Percentiles rank a stretch among this genome's conserved stretches.
These are phyloP conservation scores for Drosophila sproati DNA, from an alignment of 1,140 invertebrate species.

Conservation along the genomic window DNA sequence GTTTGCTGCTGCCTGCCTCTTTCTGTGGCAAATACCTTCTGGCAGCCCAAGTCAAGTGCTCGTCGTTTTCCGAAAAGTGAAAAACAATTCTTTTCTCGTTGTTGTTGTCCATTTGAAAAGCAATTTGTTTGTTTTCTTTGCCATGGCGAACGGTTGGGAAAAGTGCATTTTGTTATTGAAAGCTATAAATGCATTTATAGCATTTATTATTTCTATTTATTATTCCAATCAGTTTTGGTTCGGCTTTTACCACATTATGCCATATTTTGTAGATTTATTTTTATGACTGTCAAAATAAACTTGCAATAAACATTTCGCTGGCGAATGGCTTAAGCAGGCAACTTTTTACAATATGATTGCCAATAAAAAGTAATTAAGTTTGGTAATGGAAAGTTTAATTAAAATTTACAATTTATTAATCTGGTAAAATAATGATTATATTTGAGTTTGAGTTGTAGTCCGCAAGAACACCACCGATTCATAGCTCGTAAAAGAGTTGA, in stretches of 20 bases:
- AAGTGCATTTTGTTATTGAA: constrained; percentile 80
- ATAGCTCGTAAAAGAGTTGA: too few relatives aligned
- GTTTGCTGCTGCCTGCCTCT: constrained; percentile 30
- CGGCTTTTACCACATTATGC: background rate
- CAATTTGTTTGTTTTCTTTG: constrained; percentile 71
- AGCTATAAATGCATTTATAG: constrained; percentile 62
- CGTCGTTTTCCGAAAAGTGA: constrained; percentile 47
- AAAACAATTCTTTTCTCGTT: constrained; percentile 19
- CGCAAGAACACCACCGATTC: too few relatives aligned
- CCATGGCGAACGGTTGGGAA: constrained; percentile 39
- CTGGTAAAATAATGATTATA: too few relatives aligned
- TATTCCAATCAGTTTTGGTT: constrained; percentile 5
- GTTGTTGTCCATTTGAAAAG: constrained; percentile 49
- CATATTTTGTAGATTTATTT: constrained; percentile 9
- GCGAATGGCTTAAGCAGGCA: background rate
- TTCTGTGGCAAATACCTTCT: constrained; percentile 7
- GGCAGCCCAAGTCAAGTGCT: constrained; percentile 41
- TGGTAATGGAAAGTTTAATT: too few relatives aligned
- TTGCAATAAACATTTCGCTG: background rate
- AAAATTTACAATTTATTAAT: too few relatives aligned
- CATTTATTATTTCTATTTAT: constrained; percentile 28
- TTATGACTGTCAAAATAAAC: constrained; percentile 31
- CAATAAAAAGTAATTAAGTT: too few relatives aligned
- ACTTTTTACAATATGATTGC: too few relatives aligned
- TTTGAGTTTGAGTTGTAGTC: too few relatives aligned